Base-by-base conservation (phyloP, 2,113 vertebrate genomes). In the Psittacula cyanocephala region DNA sequence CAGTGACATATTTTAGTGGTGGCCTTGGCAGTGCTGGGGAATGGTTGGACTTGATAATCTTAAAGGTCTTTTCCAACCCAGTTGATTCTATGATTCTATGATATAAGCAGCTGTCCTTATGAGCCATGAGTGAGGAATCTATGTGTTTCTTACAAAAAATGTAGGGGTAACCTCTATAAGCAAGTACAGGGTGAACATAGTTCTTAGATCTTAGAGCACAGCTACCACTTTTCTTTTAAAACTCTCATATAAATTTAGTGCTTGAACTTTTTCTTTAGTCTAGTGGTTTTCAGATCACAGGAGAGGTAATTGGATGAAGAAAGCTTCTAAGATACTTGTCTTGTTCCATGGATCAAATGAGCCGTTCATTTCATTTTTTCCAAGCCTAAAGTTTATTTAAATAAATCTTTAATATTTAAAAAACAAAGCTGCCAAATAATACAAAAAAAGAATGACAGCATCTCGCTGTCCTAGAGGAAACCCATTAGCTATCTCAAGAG, bases 151-250 rank as follows among this genome's bases (percentile, higher is more conserved):
- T 33, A 74, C 7, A 20, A 41, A 69, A 55, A 41, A 69, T 24
- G 11, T 11, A 35, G 27, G 37, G 37, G 39, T 39, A 25, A 22
- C 9, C 13, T 68, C 59, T 62, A 23, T 53, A 80, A 80, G 29
- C 12, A 62, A 81, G 20, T 28, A 24, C 4, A 64, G 20, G 7
- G 28, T 59, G 20, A 69, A 28, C 39, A 13, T 24, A 43, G 33
- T 44, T 84, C 46, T 71, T 47, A 43, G 31, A 47, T 84, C 44
- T 74, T 47, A 27, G 24, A 44, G 17, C 62, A 64, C 7, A 53
- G n/a, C 28, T 82, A n/a, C 13, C 27, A 20, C 46, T 95, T 72
- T 53, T 62, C 39, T 92, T 85, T 80, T 18, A 85, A 80, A 95
- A 53, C 15, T 68, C 53, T 46, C 3, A 3, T 67, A 88, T 87